Base-by-base conservation (phyloP, 2,113 vertebrate genomes). In the Butorides virescens region DNA sequence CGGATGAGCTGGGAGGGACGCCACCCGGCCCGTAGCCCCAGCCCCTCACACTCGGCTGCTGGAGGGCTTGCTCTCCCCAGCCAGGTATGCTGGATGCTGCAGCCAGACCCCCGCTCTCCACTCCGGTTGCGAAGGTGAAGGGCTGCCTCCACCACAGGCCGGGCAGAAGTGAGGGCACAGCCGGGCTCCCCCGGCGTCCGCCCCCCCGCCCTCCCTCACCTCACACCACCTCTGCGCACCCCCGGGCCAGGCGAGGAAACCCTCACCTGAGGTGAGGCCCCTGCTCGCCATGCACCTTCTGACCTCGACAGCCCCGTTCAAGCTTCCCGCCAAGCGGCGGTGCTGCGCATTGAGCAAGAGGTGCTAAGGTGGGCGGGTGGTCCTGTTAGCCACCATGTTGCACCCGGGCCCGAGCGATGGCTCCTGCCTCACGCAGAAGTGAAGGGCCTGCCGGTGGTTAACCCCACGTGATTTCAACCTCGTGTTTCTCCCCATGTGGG, bases 401-500 rank as follows among this genome's bases (percentile, higher is more conserved):
- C 10, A 21, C 23, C 22, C 21, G 15, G 16, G 11, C 16, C 36
- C 5, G 7, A n/a, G 10, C 5, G 4, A 7, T 21, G 3, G 2
- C 44, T 30, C 7, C 32, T 8, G 11, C 47, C 22, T 16, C 9
- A 22, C 5, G 1, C 18, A 16, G 25, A 44, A 29, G 37, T 6
- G 11, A 65, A 65, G 23, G 22, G 30, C 30, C 0, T 0, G 3
- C 49, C 30, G 5, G 6, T 1, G 1, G 7, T 32, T 15, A 26
- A 42, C 20, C 21, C 34, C 37, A 47, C 68, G 32, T 12, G 58
- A 47, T 4, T 67, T 56, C 30, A 37, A 3, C 15, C 27, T 18
- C 36, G 49, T 25, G 23, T 47, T 70, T 49, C 47, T 32, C n/a
- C 27, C 26, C 22, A 34, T 27, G 8, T 26, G 42, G 22, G 56